phyloP scores from a whole-genome alignment of 2,797 vertebrate genomes.

The Falco columbarius region DNA sequence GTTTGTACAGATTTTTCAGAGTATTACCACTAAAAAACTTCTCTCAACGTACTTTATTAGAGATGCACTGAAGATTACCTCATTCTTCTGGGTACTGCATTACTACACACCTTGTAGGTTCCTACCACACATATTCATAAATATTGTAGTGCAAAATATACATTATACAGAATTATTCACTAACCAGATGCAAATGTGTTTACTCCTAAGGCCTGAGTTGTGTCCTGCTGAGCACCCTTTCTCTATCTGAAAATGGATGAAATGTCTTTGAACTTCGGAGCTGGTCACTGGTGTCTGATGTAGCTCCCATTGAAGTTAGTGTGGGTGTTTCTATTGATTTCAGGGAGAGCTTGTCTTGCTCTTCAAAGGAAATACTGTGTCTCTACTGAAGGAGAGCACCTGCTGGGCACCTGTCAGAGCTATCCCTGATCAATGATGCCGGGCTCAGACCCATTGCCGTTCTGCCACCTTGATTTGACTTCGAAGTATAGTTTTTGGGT shows the following conservation, averaged over 20 bases:
- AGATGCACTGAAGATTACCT: neutral
- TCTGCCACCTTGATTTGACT: neutral
- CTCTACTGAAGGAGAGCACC: neutral
- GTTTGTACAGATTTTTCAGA: neutral
- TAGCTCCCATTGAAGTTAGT: neutral
- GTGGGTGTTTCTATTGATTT: neutral
- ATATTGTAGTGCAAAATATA: neutral
- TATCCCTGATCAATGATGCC: fast-evolving
- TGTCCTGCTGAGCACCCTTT: neutral
- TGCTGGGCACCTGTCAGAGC: neutral
- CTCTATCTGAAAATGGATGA: neutral
- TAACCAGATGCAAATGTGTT: neutral
- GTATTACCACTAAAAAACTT: neutral
- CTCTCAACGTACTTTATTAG: neutral
- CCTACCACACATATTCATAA: neutral
- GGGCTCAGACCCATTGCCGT: neutral
- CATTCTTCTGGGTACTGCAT: neutral
- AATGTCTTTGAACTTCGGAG: neutral
- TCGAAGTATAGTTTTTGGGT: neutral
- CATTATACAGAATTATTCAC: neutral
- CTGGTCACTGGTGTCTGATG: neutral
- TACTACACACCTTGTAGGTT: neutral
- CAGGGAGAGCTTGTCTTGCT: neutral
- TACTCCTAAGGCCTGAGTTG: neutral
- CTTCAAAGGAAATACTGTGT: neutral